Base-by-base conservation (phyloP, 2,113 vertebrate species). In the Pterocles orientalis region DNA sequence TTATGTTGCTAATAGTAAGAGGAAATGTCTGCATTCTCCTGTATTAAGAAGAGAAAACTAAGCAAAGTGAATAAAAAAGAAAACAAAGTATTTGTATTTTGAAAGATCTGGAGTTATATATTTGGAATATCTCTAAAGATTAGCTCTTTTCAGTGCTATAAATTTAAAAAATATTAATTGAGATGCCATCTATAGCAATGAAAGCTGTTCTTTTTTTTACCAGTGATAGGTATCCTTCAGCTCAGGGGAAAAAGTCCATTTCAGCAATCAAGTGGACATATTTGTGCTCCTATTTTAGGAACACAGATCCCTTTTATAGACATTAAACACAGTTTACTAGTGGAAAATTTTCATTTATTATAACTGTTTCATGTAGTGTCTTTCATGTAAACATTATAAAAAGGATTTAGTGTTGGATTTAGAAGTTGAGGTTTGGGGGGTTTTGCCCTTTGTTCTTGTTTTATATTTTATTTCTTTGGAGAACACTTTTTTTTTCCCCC, bases 401-500 rank as follows among this genome's bases (percentile, higher is more conserved):
- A 91, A 86, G 82, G 86, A 80, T 88, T 90, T 90, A 66, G 36
- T 34, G 24, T 64, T 88, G 76, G 51, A 80, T 90, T 82, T 88
- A 81, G 76, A 92, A 94, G 80, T 53, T 84, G 53, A 66, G 39
- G 66, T 25, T 85, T 53, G 61, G 47, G 10, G 1, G 25, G 25
- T 90, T 88, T 82, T 95, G 71, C 71, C 90, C 75, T 97, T 97
- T 96, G 94, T 96, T 97, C 96, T 91, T 85, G 36, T 92, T 93
- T 93, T 92, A 57, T 79, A n/a, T 95, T 95, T 92, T 84, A 68
- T 95, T 94, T 92, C 88, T 93, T 95, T 94, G 58, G 71, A 95
- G 47, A 96, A 95, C 81, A 84, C 91, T 90, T 69, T 45, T 70
- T 61, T 64, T 24, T 10, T 26, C 6, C 0, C 3, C 17, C 71